Evolutionary conservation across 2,797 vertebrate genomes (phyloP).

Genomic region (Enteromius mattozi): DNA sequence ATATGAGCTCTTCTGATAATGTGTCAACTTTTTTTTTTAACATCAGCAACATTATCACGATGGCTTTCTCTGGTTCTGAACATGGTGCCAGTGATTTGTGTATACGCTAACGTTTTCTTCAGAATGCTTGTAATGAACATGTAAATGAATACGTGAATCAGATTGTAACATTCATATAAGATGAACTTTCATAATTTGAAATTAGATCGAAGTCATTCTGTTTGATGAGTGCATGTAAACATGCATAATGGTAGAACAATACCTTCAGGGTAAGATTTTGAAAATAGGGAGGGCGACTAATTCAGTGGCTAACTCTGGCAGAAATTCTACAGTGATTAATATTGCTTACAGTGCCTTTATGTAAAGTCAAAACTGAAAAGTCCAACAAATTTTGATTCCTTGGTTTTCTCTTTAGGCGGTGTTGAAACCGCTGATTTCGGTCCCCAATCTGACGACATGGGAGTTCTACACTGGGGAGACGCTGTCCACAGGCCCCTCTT

Average conservation of each 20-base stretch:
- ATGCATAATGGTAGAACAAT: neutral
- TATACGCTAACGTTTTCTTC: no score
- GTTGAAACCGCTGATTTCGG: slow-evolving; percentile 87
- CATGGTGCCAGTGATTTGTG: no score
- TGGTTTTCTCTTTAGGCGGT: slow-evolving; percentile 72
- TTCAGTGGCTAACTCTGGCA: neutral
- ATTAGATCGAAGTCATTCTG: neutral
- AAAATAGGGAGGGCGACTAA: neutral
- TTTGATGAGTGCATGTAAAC: neutral
- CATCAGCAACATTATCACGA: neutral
- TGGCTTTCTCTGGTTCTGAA: neutral
- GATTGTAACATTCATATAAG: no score
- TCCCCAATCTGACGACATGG: slow-evolving; percentile 93
- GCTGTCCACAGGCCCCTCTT: slow-evolving; percentile 90
- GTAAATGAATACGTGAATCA: no score
- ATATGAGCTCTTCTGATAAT: neutral
- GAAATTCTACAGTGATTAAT: neutral
- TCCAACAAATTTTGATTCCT: neutral
- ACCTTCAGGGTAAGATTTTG: neutral
- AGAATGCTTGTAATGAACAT: no score
- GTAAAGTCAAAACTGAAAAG: neutral
- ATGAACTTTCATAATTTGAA: neutral
- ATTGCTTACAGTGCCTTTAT: neutral
- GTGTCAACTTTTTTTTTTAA: neutral
- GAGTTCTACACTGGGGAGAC: slow-evolving; percentile 95